These are phyloP conservation scores for Drosophila prostipennis DNA, from an alignment of 2,888 invertebrate species.

Conservation along the genomic window DNA sequence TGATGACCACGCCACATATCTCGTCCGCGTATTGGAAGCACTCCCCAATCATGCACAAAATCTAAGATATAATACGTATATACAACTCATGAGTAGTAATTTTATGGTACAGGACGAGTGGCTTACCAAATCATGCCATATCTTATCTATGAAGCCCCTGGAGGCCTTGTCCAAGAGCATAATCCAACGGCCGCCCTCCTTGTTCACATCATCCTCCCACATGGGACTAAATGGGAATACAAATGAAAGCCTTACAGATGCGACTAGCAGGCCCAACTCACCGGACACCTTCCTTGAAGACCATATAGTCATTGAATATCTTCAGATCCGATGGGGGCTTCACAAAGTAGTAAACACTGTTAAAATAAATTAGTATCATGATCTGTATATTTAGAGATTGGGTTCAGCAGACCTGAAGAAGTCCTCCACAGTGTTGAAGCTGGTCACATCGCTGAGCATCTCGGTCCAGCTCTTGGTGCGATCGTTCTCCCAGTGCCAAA, in stretches of 20 bases:
- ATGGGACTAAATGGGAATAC: constrained; percentile 86
- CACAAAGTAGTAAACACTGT: constrained; percentile 92
- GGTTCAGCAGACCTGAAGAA: constrained; percentile 88
- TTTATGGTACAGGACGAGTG: constrained; percentile 20
- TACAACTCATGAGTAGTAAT: neutral
- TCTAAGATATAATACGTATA: constrained; percentile 80
- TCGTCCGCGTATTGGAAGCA: constrained; percentile 96
- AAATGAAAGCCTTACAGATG: neutral
- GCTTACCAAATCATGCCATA: constrained; percentile 91
- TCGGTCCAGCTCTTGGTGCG: constrained; percentile 93
- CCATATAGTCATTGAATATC: constrained; percentile 91
- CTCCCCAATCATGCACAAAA: constrained; percentile 96
- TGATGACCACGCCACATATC: constrained; percentile 97
- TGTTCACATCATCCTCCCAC: constrained; percentile 95
- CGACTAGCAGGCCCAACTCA: constrained; percentile 21
- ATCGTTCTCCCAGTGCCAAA: constrained; percentile 98
- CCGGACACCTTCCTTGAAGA: constrained; percentile 88
- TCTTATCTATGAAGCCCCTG: constrained; percentile 89
- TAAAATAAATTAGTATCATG: constrained; percentile 30
- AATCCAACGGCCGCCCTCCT: constrained; percentile 93
- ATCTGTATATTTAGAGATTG: too few relatives aligned
- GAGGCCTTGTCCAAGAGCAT: constrained; percentile 89
- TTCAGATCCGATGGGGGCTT: constrained; percentile 91
- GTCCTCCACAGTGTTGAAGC: constrained; percentile 98
- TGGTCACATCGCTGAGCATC: constrained; percentile 95